Conservation (phyloP, 1,140 invertebrate species). For the Acromyrmex charruanus region DNA sequence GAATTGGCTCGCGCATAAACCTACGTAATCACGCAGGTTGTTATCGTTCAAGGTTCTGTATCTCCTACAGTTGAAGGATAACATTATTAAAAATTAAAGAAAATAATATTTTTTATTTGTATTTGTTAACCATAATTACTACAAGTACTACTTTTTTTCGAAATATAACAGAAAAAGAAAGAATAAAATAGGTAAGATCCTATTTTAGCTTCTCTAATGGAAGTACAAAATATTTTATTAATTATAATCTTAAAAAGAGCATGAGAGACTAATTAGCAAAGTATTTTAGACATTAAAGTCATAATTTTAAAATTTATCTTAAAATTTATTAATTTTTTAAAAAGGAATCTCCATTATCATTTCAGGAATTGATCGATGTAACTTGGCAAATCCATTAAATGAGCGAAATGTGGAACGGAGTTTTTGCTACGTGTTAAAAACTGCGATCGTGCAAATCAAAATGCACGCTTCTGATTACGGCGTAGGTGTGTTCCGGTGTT, state of each 20-base stretch:
- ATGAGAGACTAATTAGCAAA: not conserved
- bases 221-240: not conserved
- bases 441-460: not conserved
- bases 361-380: not conserved
- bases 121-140: not conserved
- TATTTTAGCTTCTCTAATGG: not conserved
- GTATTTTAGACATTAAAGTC: not conserved
- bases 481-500: conserved; percentile 21
- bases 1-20: conserved; percentile 15
- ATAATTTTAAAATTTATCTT: not conserved
- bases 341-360: not conserved
- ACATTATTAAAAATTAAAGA: not conserved
- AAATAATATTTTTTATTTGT: not conserved
- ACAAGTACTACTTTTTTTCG: not conserved
- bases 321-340: not conserved
- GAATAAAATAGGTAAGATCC: too few relatives aligned
- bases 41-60: conserved; percentile 15
- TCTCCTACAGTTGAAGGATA: not conserved
- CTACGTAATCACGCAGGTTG: conserved; percentile 13
- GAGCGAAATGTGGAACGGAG: not conserved
- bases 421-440: conserved; percentile 1
- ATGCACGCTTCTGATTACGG: not conserved
- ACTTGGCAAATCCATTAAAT: too few relatives aligned
- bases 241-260: not conserved
- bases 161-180: not conserved